A percentile compares a stretch with the other conserved stretches of the same genome.
Evolutionary conservation across 2,888 invertebrate species (phyloP).

Genomic region (Slavum lentiscoides): DNA sequence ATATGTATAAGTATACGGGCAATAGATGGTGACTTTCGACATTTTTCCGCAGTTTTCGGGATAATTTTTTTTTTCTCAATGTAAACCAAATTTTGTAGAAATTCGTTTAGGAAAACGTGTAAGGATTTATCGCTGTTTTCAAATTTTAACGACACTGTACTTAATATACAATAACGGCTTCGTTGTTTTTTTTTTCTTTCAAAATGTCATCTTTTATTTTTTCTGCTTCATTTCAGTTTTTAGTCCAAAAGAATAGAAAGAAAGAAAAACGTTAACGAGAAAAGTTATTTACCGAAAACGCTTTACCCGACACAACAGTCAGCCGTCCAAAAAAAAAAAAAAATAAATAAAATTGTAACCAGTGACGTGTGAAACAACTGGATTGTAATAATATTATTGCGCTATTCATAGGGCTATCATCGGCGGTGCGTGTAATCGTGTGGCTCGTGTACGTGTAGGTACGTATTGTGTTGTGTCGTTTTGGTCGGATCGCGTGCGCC

Average conservation of each 20-base stretch:
- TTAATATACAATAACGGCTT: too few species aligned
- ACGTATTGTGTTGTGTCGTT: slow-evolving; percentile 22
- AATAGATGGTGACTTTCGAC: too few species aligned
- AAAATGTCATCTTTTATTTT: too few species aligned
- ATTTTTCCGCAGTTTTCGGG: too few species aligned
- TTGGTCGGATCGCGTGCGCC: slow-evolving; percentile 42
- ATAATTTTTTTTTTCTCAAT: too few species aligned
- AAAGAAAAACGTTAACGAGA: not conserved
- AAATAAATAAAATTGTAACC: not conserved
- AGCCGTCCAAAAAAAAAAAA: not conserved
- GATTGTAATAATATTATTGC: slow-evolving; percentile 33
- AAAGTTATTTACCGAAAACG: not conserved
- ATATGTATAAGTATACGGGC: too few species aligned
- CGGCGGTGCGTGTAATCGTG: slow-evolving; percentile 48
- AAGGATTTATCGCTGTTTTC: too few species aligned
- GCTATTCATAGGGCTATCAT: slow-evolving; percentile 27
- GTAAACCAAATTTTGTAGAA: too few species aligned
- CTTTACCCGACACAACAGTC: not conserved
- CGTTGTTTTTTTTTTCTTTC: too few species aligned
- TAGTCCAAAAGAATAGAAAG: not conserved
- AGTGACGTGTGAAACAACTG: slow-evolving; percentile 41
- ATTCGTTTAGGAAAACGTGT: too few species aligned
- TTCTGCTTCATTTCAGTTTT: not conserved
- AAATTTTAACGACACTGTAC: too few species aligned
- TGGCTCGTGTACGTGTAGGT: not conserved